Evolutionary conservation across 1,140 invertebrate genomes (phyloP).

Genomic region (Bemisia tabaci): DNA sequence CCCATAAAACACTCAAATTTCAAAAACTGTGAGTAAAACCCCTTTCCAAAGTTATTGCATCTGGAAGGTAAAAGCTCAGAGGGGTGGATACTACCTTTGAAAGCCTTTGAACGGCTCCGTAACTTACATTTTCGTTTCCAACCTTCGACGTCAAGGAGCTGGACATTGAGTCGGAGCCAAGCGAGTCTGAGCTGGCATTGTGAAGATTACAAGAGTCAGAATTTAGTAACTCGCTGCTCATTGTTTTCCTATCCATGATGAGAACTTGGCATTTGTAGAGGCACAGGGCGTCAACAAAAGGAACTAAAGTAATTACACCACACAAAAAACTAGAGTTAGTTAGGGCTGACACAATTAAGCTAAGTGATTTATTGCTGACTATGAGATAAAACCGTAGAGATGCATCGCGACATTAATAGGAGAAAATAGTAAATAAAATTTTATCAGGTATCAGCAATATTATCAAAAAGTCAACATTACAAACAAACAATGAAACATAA

Average conservation of each 20-base stretch:
- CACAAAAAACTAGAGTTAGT: no score
- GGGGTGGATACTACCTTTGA: not conserved
- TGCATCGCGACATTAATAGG: no score
- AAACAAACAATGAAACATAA: no score
- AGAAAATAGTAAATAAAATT: no score
- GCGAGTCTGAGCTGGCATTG: conserved; percentile 59
- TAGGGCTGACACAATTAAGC: no score
- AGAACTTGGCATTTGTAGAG: no score
- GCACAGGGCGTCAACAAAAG: no score
- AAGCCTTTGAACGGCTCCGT: not conserved
- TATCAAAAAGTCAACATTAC: no score
- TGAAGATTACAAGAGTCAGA: conserved; percentile 39
- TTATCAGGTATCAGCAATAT: no score
- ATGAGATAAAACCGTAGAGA: no score
- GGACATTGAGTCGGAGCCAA: conserved; percentile 67
- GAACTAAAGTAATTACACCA: no score
- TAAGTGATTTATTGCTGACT: no score
- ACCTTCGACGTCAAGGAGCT: conserved; percentile 69
- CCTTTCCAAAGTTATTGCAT: not conserved
- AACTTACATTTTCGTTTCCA: conserved; percentile 57
- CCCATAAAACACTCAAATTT: not conserved
- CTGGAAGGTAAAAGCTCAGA: not conserved
- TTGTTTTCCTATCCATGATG: conserved; percentile 37
- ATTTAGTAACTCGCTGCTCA: conserved; percentile 35
- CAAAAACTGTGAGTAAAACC: not conserved